A percentile compares a stretch with the other conserved stretches of the same genome.
Evolutionary conservation across 2,797 vertebrate genomes (phyloP).

Genomic region (Diplodus puntazzo): DNA sequence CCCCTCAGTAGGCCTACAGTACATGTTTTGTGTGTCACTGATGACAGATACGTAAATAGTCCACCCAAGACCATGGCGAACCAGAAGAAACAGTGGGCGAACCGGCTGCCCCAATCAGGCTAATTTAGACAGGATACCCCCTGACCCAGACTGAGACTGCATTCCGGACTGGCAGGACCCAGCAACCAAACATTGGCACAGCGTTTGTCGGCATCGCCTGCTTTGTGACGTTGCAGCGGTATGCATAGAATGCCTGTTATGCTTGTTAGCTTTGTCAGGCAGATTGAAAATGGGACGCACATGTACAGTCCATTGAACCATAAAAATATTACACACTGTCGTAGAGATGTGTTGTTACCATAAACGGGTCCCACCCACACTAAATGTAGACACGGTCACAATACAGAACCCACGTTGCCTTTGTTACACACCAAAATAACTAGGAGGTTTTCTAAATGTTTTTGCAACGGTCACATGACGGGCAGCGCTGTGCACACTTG

Average conservation of each 20-base stretch:
- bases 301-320: constrained; percentile 38
- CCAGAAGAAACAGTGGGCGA: constrained; percentile 9
- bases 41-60: constrained; percentile 34
- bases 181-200: constrained; percentile 46
- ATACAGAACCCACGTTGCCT: constrained; percentile 17
- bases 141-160: constrained; percentile 14
- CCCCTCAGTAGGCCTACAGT: constrained; percentile 14
- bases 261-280: constrained; percentile 68
- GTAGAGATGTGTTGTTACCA: neutral
- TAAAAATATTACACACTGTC: constrained; percentile 23
- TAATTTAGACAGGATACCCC: constrained; percentile 31
- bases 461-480: constrained; percentile 65
- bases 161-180: constrained; percentile 32
- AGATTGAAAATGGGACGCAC: constrained; percentile 56
- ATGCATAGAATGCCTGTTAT: constrained; percentile 75
- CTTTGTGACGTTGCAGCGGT: constrained; percentile 72
- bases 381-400: constrained; percentile 13
- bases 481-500: constrained; percentile 51
- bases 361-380: constrained; percentile 2
- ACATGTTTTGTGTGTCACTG: constrained; percentile 25
- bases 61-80: constrained; percentile 18
- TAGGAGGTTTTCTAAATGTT: constrained; percentile 36
- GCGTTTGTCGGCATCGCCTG: constrained; percentile 51
- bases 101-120: constrained; percentile 13
- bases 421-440: constrained; percentile 30